A percentile compares a stretch with the other conserved stretches of the same genome.
These are phyloP conservation scores for Epinotia nisella DNA, from an alignment of 2,888 invertebrate species.

Conservation along the genomic window DNA sequence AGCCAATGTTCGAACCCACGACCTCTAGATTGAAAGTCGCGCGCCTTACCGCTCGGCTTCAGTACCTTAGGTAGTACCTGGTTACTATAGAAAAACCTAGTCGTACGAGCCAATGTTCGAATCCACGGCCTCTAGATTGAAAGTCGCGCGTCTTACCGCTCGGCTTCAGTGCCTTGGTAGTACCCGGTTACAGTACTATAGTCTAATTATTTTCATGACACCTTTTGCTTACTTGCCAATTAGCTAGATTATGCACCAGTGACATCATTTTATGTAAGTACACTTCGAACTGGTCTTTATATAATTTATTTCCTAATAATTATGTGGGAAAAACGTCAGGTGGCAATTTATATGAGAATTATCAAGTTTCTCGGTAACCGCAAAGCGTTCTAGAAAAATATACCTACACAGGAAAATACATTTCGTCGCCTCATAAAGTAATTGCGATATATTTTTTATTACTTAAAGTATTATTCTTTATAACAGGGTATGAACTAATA, in stretches of 20 bases:
- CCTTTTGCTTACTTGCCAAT: neutral
- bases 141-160: no score
- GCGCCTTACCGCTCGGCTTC: no score
- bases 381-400: conserved; percentile 8
- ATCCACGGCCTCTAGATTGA: no score
- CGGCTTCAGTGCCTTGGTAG: no score
- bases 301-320: conserved; percentile 31
- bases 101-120: no score
- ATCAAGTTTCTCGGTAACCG: conserved; percentile 34
- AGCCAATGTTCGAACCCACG: no score
- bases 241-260: neutral
- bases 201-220: neutral
- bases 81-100: no score
- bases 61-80: no score
- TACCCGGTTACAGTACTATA: no score
- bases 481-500: no score
- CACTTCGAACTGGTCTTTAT: conserved; percentile 8
- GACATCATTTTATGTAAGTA: conserved; percentile 1
- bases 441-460: neutral
- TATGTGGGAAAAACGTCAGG: conserved; percentile 26
- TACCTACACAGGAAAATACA: conserved; percentile 12
- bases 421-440: neutral
- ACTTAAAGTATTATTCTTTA: no score
- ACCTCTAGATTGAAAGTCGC: no score
- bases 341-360: conserved; percentile 12